Evolutionary conservation across 2,888 invertebrate genomes (phyloP), one percentile per base, ranked within the genome.

Genomic region (Lasius fuliginosus): DNA sequence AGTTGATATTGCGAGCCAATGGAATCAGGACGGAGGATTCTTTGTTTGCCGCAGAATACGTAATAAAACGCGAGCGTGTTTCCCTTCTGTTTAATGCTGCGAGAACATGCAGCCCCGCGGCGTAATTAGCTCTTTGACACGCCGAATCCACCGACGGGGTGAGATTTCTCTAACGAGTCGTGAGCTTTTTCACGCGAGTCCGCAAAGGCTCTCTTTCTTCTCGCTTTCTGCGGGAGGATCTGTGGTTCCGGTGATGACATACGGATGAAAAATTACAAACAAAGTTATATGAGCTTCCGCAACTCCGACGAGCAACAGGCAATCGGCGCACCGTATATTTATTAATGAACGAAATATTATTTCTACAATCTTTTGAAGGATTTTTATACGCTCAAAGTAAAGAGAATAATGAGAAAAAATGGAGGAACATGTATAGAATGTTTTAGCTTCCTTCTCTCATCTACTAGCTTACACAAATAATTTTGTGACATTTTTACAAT

Each of bases 81-180:
- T 69, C 27, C 46, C 12, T 73, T 36, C 18, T 36, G n/a, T 81
- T 60, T 18, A 79, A 71, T 46, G 33, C 46, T 1, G 33, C 8
- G 30, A 30, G 42, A 79, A 79, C 79, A 79, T 60, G 42, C 33
- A 42, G 23, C 46, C 33, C 58, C 12, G 46, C 3, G 27, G 46
- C 60, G 27, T 81, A 81, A 81, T 81, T 73, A 79, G 79, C 73
- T 71, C 42, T 71, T 79, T 79, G 73, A 71, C 42, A 58, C 15
- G 33, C 56, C 42, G 60, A 81, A 81, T 73, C 36, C 36, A 23
- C 18, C 23, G 33, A 4, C 73, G 30, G 40, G 42, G 15, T 49
- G 56, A 56, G 15, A 71, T 76, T 77, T 71, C 71, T 79, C 79
- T 71, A 73, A 40, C 30, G 9, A 60, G 12, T 46, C 15, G 60